Conservation (phyloP, 2,888 invertebrate species). For the Melanophora roralis region DNA sequence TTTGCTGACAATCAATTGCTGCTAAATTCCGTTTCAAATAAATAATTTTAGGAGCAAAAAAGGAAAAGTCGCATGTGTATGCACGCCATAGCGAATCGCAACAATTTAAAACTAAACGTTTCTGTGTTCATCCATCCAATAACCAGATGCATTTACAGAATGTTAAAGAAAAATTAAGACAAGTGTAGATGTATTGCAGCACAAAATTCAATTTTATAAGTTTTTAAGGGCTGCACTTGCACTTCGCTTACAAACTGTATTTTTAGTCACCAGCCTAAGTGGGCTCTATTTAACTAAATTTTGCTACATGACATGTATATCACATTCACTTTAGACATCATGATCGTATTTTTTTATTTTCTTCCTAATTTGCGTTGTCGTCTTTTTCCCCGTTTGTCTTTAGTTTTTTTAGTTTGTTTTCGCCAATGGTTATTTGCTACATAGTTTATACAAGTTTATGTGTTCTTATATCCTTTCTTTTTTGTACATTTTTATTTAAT, state of each 20-base stretch:
- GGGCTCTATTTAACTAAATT: background rate
- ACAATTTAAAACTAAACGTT: conserved; percentile 38
- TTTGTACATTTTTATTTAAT: conserved; percentile 59
- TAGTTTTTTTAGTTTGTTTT: conserved; percentile 6
- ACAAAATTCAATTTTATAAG: too few species aligned
- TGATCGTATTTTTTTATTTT: conserved; percentile 6
- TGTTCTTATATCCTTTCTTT: background rate
- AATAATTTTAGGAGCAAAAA: conserved; percentile 29
- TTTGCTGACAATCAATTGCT: conserved; percentile 75
- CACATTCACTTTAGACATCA: conserved; percentile 30
- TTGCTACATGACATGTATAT: conserved; percentile 5
- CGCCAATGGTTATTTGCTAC: background rate
- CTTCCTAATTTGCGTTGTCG: conserved; percentile 21
- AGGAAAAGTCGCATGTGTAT: background rate
- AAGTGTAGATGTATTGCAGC: background rate
- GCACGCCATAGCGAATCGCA: conserved; percentile 40
- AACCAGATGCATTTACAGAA: background rate
- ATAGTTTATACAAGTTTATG: background rate
- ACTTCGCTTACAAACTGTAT: conserved; percentile 1
- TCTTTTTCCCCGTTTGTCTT: conserved; percentile 12
- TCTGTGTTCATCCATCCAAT: conserved; percentile 8
- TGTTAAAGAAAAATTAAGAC: background rate
- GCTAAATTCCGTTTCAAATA: conserved; percentile 55
- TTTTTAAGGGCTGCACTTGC: too few species aligned
- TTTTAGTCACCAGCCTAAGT: too few species aligned